Percentiles rank a stretch among this genome's conserved stretches.
phyloP scores from a whole-genome alignment of 2,888 invertebrate species.

The Dynastes tityus region DNA sequence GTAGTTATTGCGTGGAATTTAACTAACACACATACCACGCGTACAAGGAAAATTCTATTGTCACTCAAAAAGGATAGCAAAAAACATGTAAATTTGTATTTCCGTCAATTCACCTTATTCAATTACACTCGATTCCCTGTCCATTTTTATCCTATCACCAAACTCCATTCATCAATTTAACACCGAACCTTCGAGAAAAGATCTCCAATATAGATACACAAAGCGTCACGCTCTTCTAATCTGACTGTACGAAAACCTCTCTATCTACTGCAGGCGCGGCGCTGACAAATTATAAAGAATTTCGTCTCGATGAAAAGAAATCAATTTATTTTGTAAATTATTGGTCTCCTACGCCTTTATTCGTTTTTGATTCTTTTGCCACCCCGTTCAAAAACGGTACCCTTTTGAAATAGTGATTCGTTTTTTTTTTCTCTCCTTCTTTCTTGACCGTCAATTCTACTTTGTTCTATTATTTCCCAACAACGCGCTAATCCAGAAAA shows the following conservation, averaged over 20 bases:
- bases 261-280: slow-evolving; percentile 17
- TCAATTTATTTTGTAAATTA: slow-evolving; percentile 58
- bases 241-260: slow-evolving; percentile 20
- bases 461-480: slow-evolving; percentile 6
- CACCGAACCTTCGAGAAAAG: slow-evolving; percentile 19
- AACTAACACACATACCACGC: no score
- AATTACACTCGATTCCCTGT: not conserved
- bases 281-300: slow-evolving; percentile 41
- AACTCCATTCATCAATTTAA: slow-evolving; percentile 31
- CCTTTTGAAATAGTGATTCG: slow-evolving; percentile 1
- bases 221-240: slow-evolving; percentile 35
- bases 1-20: no score
- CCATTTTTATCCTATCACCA: slow-evolving; percentile 4
- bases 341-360: slow-evolving; percentile 25
- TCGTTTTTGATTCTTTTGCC: slow-evolving; percentile 19
- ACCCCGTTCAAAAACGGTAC: slow-evolving; percentile 2
- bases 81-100: not conserved
- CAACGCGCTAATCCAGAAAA: slow-evolving; percentile 23
- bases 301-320: slow-evolving; percentile 55
- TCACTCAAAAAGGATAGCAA: not conserved
- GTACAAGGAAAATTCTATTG: no score
- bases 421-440: not conserved
- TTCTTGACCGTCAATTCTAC: not conserved
- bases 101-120: not conserved
- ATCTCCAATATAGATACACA: slow-evolving; percentile 9